Evolutionary conservation across 2,888 invertebrate species (phyloP), one percentile per base, ranked within the genome.

Genomic region (Isoperla grammatica): DNA sequence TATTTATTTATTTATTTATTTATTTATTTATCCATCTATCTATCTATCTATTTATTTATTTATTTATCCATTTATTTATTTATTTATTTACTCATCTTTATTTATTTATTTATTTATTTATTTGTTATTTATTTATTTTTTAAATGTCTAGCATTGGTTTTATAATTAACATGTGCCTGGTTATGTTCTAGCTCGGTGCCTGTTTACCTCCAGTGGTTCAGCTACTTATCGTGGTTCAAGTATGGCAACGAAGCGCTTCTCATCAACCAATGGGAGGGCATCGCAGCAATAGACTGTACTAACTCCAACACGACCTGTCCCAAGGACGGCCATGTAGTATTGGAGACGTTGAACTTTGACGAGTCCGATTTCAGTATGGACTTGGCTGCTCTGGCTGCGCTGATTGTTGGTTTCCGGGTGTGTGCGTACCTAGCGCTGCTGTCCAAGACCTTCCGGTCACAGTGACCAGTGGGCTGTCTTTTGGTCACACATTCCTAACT

Each of bases 151-250:
- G n/a, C n/a, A n/a, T n/a, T n/a, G n/a, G n/a, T n/a, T n/a, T n/a
- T n/a, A n/a, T n/a, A n/a, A n/a, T n/a, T n/a, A n/a, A n/a, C n/a
- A n/a, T n/a, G n/a, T n/a, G n/a, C n/a, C n/a, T n/a, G n/a, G n/a
- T n/a, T n/a, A n/a, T n/a, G n/a, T n/a, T n/a, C n/a, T 69, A 90
- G 90, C 1, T 92, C 93, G 0, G 87, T 93, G 19, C 94, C 94
- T 0, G 75, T 81, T 0, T 94, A 92, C 71, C 84, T 94, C 60
- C 81, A 85, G 66, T 94, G 93, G 93, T 77, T 93, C 63, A 88
- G 90, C 0, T 89, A 91, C 73, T 74, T 94, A 12, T 94, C 94
- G 0, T 95, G 95, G 95, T 94, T 95, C 76, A 85, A 88, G 59
- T 95, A 93, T 73, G 91, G 91, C 23, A 93, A 93, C 73, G 94